Percentiles rank a stretch among this genome's conserved stretches.
Conservation (phyloP, 2,888 invertebrate species). For the Sarcophaga rosellei region DNA sequence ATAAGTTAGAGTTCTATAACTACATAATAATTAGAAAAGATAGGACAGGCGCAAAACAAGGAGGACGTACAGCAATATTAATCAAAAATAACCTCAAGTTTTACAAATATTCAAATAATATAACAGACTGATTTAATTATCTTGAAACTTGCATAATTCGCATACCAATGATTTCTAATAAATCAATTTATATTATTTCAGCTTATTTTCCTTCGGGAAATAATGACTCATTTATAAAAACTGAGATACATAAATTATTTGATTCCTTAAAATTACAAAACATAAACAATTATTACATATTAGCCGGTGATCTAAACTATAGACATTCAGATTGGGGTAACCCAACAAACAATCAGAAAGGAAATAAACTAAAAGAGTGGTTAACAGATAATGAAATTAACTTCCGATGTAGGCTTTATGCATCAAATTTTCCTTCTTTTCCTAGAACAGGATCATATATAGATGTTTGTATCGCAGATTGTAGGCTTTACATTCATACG, state of each 20-base stretch:
- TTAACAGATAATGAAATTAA: not conserved
- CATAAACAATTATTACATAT: too few relatives aligned
- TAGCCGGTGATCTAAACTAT: not conserved
- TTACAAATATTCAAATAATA: slow-evolving; percentile 1
- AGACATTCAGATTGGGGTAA: slow-evolving; percentile 29
- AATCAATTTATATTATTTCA: too few relatives aligned
- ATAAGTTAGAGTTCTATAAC: not conserved
- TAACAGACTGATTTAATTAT: not conserved
- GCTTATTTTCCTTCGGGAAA: too few relatives aligned
- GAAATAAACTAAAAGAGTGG: not conserved
- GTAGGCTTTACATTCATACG: too few relatives aligned
- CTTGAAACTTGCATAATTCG: slow-evolving; percentile 4
- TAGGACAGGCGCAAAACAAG: not conserved
- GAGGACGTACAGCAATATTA: not conserved
- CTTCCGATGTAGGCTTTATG: not conserved
- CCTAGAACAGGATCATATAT: too few relatives aligned
- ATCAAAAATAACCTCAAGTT: slow-evolving; percentile 2
- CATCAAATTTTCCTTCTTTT: too few relatives aligned
- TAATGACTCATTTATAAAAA: too few relatives aligned
- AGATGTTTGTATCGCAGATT: too few relatives aligned
- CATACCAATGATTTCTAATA: not conserved
- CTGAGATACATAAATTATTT: too few relatives aligned
- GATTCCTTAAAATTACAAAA: too few relatives aligned
- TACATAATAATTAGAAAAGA: not conserved
- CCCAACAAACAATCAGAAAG: not conserved